Percentiles rank a stretch among this genome's conserved stretches.
Conservation (phyloP, 1,140 invertebrate species). For the Aphaenogaster rudis region DNA sequence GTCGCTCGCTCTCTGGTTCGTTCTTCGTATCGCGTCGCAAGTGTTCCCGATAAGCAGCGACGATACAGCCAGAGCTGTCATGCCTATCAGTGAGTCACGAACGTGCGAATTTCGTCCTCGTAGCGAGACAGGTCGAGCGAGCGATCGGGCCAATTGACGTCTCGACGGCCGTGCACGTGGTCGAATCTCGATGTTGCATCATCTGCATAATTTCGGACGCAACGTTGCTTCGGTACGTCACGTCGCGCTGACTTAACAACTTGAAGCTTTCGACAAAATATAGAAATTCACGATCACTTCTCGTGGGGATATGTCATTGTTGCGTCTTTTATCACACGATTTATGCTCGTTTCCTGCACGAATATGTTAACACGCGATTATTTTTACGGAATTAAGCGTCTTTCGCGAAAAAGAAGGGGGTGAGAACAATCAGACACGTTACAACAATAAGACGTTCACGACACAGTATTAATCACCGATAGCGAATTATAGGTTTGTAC, state of each 20-base stretch:
- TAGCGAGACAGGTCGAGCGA: not conserved
- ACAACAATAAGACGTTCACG: not conserved
- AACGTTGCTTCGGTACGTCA: not conserved
- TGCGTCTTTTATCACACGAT: not conserved
- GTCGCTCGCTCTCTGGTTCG: not conserved
- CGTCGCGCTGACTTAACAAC: not conserved
- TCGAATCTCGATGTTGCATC: not conserved
- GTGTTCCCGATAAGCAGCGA: not conserved
- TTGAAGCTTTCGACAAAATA: not conserved
- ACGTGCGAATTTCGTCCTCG: not conserved
- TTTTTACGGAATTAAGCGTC: not conserved
- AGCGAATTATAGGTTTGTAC: not conserved
- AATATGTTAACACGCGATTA: not conserved
- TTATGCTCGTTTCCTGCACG: not conserved
- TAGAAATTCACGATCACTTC: not conserved
- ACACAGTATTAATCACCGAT: not conserved
- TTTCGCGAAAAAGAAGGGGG: not conserved
- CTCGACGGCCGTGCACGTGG: not conserved
- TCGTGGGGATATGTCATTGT: not conserved
- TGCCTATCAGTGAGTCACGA: conserved; percentile 16
- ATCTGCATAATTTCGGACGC: not conserved
- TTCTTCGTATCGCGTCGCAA: not conserved
- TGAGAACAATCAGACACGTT: not conserved
- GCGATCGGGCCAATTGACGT: not conserved
- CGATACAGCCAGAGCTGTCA: not conserved